Evolutionary conservation across 2,113 vertebrate species (phyloP).

Genomic region (Phyllostomus discolor): DNA sequence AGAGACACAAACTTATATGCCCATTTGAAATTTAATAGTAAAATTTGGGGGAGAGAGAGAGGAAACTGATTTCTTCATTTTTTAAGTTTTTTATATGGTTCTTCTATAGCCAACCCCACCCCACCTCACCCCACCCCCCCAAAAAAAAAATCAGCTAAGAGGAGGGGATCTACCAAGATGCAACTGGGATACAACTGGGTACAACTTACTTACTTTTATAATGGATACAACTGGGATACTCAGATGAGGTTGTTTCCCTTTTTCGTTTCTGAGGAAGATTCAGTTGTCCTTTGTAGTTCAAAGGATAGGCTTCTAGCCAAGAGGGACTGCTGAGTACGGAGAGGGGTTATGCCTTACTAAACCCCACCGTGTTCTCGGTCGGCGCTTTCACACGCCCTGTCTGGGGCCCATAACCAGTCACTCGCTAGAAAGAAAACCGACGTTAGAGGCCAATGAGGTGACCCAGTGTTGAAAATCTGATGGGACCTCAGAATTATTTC

Average conservation of each 20-base stretch:
- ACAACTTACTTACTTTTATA: not conserved
- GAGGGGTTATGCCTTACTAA: not conserved
- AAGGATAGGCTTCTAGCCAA: not conserved
- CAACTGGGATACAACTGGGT: no score
- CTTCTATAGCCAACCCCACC: not conserved
- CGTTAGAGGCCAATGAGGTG: not conserved
- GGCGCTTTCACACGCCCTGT: not conserved
- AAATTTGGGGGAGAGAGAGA: not conserved
- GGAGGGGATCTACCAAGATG: not conserved
- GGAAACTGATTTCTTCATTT: not conserved
- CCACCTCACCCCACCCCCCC: no score
- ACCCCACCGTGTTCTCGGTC: not conserved
- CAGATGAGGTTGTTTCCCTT: not conserved
- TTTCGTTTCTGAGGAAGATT: not conserved
- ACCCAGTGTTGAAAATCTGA: not conserved
- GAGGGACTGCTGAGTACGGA: not conserved
- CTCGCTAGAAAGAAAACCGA: not conserved
- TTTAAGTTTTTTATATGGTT: not conserved
- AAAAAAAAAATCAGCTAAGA: not conserved
- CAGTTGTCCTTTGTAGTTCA: not conserved
- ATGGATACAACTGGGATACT: not conserved
- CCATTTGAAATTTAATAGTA: constrained; percentile 1
- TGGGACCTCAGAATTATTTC: not conserved
- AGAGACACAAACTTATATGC: constrained; percentile 17
- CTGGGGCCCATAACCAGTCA: not conserved